Evolutionary conservation across 2,797 vertebrate genomes (phyloP), one percentile per base, ranked within the genome.

Genomic region (Jordanella pulchra): DNA sequence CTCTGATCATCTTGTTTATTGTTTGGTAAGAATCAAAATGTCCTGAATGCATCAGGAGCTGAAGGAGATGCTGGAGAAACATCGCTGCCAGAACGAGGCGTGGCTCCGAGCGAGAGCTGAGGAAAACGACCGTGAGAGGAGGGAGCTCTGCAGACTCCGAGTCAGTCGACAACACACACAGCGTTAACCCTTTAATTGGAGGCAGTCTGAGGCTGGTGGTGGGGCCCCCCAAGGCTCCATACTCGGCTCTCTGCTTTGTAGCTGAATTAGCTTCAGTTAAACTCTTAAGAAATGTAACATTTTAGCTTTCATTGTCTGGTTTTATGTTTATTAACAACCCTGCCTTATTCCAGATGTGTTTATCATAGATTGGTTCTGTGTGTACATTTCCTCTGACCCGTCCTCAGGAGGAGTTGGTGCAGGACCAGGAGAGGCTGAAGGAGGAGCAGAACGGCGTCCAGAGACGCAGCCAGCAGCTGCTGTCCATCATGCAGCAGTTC

Each of bases 401-500:
- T 39, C 53, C 15, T 64, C 72, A 88, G 86, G 88, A 89, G 60
- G 87, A 94, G 72, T 87, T 94, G 86, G 53, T 93, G 66, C 74
- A 75, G 32, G 84, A 93, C 71, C 91, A 95, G 85, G 88, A 95
- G 82, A 88, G 77, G 76, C 84, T 95, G 72, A 94, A 93, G 84
- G 93, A 95, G 83, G 93, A 96, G 82, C 92, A 95, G 72, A 89
- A 83, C 89, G 92, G 67, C 47, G 55, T 95, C 89, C 93, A 95
- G 89, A 94, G 94, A 83, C 89, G 69, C 82, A 93, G 91, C 66
- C 91, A 96, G 74, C 94, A 96, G 78, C 93, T 95, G 45, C 91
- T 95, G 83, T 95, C 94, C 70, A 92, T 96, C 92, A 95, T 96
- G 94, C 93, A 96, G 80, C 94, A 95, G 89, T 95, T 96, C 87